Evolutionary conservation across 2,113 vertebrate genomes (phyloP).

Genomic region (Glareola pratincola): DNA sequence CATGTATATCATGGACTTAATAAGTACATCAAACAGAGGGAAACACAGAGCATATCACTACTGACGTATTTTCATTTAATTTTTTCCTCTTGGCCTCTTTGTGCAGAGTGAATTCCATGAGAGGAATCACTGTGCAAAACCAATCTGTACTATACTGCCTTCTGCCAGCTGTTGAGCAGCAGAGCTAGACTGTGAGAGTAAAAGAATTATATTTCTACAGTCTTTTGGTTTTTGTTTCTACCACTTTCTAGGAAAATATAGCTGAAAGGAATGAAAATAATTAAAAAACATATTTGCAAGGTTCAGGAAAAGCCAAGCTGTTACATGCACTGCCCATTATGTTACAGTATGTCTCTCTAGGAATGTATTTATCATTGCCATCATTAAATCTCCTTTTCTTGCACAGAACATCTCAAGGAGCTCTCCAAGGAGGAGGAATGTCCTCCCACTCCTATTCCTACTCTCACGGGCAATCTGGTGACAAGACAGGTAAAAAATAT

Average conservation of each 20-base stretch:
- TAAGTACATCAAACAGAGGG: neutral
- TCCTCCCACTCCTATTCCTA: conserved; percentile 17
- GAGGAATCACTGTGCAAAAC: neutral
- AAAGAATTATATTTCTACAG: too few relatives aligned
- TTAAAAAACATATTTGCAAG: neutral
- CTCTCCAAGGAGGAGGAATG: conserved; percentile 9
- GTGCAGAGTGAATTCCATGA: neutral
- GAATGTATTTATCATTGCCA: neutral
- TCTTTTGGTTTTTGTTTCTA: neutral
- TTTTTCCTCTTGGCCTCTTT: neutral
- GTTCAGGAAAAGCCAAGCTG: neutral
- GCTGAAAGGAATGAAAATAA: neutral
- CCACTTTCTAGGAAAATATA: neutral
- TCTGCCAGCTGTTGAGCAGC: neutral
- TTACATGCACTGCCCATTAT: neutral
- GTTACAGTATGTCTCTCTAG: neutral
- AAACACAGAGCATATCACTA: neutral
- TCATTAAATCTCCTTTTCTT: neutral
- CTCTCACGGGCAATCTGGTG: neutral
- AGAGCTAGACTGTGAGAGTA: neutral
- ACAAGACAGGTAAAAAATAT: conserved; percentile 17
- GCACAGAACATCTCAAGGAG: neutral
- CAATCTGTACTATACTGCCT: neutral
- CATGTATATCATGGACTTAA: neutral
- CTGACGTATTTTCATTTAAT: neutral